Base-by-base conservation (phyloP, 2,113 vertebrate species). In the Scomber japonicus region DNA sequence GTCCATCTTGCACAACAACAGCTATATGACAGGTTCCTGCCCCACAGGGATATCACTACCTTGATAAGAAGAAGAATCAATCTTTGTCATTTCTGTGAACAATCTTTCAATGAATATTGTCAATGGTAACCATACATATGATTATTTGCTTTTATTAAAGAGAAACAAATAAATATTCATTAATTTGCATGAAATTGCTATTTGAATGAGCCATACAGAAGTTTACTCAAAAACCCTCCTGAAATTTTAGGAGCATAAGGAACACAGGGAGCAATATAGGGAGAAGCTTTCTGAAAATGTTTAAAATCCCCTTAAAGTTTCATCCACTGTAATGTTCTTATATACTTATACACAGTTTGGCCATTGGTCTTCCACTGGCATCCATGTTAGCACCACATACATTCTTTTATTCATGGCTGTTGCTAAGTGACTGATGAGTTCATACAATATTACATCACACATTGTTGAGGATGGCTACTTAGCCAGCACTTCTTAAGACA, bases 381-480 rank as follows among this genome's bases (percentile, higher is more conserved):
- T 75, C 35, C 2, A 24, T n/a, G 19, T 83, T 71, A 80, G 86
- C 89, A 84, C 81, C 85, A n/a, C 61, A 61, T 45, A 17, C 50
- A 61, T 53, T 77, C 40, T 13, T 61, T 66, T 73, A 21, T 60
- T 64, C n/a, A 67, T 59, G 57, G 35, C 24, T 44, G n/a, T 76
- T 66, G 24, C 13, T 50, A 19, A 59, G 15, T 59, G 59, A 73
- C 30, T 56, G 49, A 51, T 49, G 4, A 11, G 49, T 30, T 66
- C 24, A 16, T 24, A 40, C 35, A 40, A 40, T 40, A 40, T 40
- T 40, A 40, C 35, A 40, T 40, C 35, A 40, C 35, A 40, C 35
- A 7, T 40, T 40, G 35, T 40, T 40, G 35, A 40, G 35, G 35
- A 40, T 40, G 35, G 12, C 13, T 8, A 6, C 8, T 3, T 31